Evolutionary conservation across 2,113 vertebrate species (phyloP).

Genomic region (Quiscalus mexicanus): DNA sequence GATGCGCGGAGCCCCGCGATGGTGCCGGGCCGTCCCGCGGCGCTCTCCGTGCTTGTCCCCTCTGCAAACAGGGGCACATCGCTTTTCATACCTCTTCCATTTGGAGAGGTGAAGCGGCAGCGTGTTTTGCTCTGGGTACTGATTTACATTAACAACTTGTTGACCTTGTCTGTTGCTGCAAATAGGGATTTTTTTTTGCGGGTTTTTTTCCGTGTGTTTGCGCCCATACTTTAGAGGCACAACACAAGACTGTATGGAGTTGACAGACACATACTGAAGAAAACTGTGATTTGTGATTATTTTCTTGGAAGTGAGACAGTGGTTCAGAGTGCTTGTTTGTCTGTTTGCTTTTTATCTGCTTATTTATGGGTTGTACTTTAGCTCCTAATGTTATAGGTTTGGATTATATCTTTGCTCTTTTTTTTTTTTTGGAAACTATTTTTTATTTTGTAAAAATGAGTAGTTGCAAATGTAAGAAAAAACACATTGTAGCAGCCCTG

Average conservation of each 20-base stretch:
- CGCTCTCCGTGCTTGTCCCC: not conserved
- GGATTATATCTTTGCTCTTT: not conserved
- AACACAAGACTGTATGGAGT: not conserved
- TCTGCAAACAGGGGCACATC: not conserved
- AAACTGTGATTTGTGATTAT: not conserved
- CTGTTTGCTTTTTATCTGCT: not conserved
- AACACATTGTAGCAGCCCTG: not conserved
- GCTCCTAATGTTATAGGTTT: not conserved
- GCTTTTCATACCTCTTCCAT: not conserved
- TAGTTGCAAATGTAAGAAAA: not conserved
- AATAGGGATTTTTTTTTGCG: not conserved
- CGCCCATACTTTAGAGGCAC: accelerated
- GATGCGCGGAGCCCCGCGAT: accelerated
- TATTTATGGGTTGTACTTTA: not conserved
- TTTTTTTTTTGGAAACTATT: too few relatives aligned
- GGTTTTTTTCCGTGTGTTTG: not conserved
- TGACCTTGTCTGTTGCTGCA: constrained; percentile 8
- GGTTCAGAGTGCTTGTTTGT: not conserved
- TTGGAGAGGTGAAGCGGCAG: not conserved
- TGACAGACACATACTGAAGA: not conserved
- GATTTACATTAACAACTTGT: not conserved
- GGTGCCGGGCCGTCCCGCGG: not conserved
- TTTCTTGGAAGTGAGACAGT: not conserved
- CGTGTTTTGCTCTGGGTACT: not conserved
- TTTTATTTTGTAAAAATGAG: not conserved